phyloP scores from a whole-genome alignment of 2,113 vertebrate genomes.

The Madoqua kirkii region DNA sequence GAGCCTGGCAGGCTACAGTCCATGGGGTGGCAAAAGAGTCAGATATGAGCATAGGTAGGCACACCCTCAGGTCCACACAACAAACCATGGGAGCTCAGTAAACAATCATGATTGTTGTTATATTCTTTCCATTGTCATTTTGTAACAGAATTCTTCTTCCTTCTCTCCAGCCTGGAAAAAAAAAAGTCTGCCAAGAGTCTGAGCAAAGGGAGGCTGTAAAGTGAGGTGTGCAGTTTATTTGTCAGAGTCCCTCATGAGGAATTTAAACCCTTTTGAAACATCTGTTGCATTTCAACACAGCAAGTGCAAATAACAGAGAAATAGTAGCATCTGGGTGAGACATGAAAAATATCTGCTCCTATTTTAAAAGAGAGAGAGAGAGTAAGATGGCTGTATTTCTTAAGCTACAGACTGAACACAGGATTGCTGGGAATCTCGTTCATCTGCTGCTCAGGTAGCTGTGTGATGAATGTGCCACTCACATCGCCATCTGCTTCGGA shows the following conservation, averaged over 20 bases:
- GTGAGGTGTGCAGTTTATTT: conserved; percentile 63
- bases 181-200: not conserved
- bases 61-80: not conserved
- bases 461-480: conserved; percentile 78
- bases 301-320: conserved; percentile 73
- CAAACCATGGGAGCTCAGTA: not conserved
- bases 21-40: not conserved
- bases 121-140: conserved; percentile 30
- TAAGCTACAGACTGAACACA: conserved; percentile 56
- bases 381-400: conserved; percentile 42
- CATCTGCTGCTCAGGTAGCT: conserved; percentile 62
- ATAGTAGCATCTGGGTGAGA: conserved; percentile 45
- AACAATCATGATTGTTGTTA: conserved; percentile 10
- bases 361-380: not conserved
- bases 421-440: conserved; percentile 39
- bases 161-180: conserved; percentile 7
- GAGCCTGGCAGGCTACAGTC: not conserved
- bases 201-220: conserved; percentile 50
- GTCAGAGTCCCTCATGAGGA: conserved; percentile 63
- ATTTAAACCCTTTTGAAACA: conserved; percentile 69
- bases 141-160: conserved; percentile 52
- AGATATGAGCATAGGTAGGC: not conserved
- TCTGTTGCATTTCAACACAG: conserved; percentile 77
- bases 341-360: conserved; percentile 48
- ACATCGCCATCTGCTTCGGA: conserved; percentile 75